phyloP scores from a whole-genome alignment of 2,113 vertebrate genomes.

The Euleptes europaea region DNA sequence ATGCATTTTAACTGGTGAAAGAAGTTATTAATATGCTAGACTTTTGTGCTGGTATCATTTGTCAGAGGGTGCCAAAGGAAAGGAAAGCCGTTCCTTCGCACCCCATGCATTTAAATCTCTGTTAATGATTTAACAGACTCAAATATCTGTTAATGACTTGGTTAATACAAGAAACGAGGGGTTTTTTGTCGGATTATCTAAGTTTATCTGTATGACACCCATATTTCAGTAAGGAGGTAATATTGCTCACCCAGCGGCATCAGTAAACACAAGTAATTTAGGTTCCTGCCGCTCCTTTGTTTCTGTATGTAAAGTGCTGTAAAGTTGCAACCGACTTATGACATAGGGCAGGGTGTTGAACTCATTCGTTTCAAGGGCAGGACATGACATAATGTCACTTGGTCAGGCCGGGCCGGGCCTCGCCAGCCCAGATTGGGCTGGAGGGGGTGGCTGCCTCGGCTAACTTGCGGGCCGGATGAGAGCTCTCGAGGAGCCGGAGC shows the following conservation, averaged over 20 bases:
- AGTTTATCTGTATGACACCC: not conserved
- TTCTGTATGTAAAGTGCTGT: too few species aligned
- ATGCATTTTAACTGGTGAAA: slow-evolving; percentile 1
- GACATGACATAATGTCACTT: too few species aligned
- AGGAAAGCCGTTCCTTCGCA: not conserved
- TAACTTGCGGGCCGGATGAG: too few species aligned
- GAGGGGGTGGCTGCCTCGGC: too few species aligned
- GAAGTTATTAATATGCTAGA: not conserved
- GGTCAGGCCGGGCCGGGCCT: too few species aligned
- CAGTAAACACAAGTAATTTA: not conserved
- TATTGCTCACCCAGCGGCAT: not conserved
- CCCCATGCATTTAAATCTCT: slow-evolving; percentile 14
- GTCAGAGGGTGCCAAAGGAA: slow-evolving; percentile 9
- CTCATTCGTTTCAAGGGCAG: too few species aligned
- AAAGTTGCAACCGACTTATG: too few species aligned
- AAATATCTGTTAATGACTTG: slow-evolving; percentile 2
- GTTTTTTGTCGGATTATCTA: not conserved
- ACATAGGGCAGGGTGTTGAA: too few species aligned
- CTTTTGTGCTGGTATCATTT: not conserved
- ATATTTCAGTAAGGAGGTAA: not conserved
- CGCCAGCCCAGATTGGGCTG: too few species aligned
- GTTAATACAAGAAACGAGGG: not conserved
- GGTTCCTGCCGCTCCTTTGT: not conserved
- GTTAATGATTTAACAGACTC: slow-evolving; percentile 1
- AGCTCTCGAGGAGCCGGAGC: too few species aligned